These are phyloP conservation scores for Hemistola chrysoprasaria DNA, from an alignment of 2,888 invertebrate genomes.

Conservation along the genomic window DNA sequence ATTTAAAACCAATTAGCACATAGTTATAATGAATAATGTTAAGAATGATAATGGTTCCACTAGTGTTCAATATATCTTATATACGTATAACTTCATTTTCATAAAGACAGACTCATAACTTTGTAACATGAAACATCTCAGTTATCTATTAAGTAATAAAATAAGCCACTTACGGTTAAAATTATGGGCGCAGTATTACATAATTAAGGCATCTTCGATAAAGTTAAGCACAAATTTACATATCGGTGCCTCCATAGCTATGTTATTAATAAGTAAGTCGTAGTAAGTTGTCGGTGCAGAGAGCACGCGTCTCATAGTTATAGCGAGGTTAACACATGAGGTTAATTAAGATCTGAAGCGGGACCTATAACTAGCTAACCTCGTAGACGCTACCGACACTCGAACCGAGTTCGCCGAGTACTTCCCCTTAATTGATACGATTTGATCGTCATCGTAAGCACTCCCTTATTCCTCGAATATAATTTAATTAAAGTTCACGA, in stretches of 20 bases:
- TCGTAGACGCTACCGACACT: constrained; percentile 49
- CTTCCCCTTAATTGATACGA: constrained; percentile 75
- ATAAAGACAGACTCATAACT: constrained; percentile 21
- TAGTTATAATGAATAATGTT: constrained; percentile 15
- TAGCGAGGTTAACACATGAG: constrained; percentile 75
- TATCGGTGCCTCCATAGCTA: constrained; percentile 54
- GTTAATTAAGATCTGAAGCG: constrained; percentile 78
- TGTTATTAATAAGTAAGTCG: constrained; percentile 63
- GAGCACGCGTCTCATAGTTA: constrained; percentile 62
- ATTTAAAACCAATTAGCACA: constrained; percentile 15
- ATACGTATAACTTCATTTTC: constrained; percentile 9
- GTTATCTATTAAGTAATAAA: constrained; percentile 35
- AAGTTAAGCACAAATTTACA: constrained; percentile 69
- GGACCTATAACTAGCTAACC: constrained; percentile 68
- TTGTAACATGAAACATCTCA: constrained; percentile 22
- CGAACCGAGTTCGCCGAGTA: constrained; percentile 54
- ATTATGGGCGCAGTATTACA: constrained; percentile 45
- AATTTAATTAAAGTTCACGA: constrained; percentile 59
- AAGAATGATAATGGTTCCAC: constrained; percentile 15
- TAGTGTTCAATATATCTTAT: constrained; percentile 7
- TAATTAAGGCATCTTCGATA: constrained; percentile 61
- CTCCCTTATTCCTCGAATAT: constrained; percentile 51
- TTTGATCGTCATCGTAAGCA: constrained; percentile 68
- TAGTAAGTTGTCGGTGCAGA: constrained; percentile 51
- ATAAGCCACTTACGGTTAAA: constrained; percentile 42